Evolutionary conservation across 2,888 invertebrate species (phyloP), one percentile per base, ranked within the genome.

Genomic region (Amblyteles armatorius): DNA sequence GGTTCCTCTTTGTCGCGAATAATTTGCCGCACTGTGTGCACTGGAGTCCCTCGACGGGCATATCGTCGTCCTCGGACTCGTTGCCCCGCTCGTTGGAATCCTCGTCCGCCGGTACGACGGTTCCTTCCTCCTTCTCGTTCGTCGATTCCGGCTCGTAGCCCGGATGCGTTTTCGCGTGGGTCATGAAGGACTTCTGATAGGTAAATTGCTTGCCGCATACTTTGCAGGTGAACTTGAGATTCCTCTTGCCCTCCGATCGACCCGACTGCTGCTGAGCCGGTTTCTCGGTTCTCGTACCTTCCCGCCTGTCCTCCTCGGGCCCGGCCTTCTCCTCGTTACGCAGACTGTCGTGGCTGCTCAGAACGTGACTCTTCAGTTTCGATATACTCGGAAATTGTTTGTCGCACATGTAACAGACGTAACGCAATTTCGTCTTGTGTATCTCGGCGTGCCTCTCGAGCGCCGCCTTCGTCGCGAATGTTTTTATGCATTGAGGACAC

Each of bases 21-120:
- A 92, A 84, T 86, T 92, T 92, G 16, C 93, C 92, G 79, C 93
- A 93, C 68, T 93, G 91, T 16, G 91, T 92, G 44, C 93, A 93
- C 29, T 93, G 92, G 29, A 93, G 55, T 82, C 89, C 91, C 63
- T 91, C 90, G n/a, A 87, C 73, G 0, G 91, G 90, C 71, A 91
- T 84, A 82, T 92, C 90, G 44, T 87, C 87, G 7, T 90, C 77
- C 40, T 87, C 86, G 1, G 84, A 84, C 22, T 84, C 88, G 65
- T 88, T 88, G 4, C 89, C 88, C 4, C 89, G 88, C 19, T 84
- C 82, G 55, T 77, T 83, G 2, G 73, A 74, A 26, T 78, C 33
- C 16, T 63, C 77, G 2, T 83, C 82, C 36, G 69, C 77, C 7
- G 50, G 16, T n/a, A 11, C 40, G 11, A 71, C 36, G 1, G 44